A percentile compares a stretch with the other conserved stretches of the same genome.
phyloP scores from a whole-genome alignment of 2,888 invertebrate genomes.

The Venusia cambrica region DNA sequence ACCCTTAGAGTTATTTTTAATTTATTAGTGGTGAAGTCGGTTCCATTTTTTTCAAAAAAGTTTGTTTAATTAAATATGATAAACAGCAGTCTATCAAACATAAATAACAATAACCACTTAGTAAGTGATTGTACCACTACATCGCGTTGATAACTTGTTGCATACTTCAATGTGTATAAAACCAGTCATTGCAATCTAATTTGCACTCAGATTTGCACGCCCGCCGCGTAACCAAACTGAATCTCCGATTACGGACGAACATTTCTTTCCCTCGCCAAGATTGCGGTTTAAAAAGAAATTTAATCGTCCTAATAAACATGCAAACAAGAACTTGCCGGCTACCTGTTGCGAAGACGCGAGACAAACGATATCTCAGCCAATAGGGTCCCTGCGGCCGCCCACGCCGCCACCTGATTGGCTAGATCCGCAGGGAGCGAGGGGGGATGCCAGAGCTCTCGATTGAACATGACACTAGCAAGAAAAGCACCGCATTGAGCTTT shows the following conservation, averaged over 20 bases:
- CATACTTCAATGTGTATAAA: slow-evolving; percentile 16
- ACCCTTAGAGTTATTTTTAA: too few relatives aligned
- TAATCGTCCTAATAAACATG: slow-evolving; percentile 79
- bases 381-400: slow-evolving; percentile 69
- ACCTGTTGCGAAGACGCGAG: slow-evolving; percentile 81
- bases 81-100: neutral
- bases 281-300: slow-evolving; percentile 72
- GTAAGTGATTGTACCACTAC: too few relatives aligned
- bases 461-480: slow-evolving; percentile 73
- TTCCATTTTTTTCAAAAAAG: too few relatives aligned
- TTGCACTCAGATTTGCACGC: slow-evolving; percentile 36
- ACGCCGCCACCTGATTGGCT: slow-evolving; percentile 64
- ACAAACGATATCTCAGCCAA: slow-evolving; percentile 66
- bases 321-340: slow-evolving; percentile 72
- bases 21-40: too few relatives aligned
- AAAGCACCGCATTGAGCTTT: slow-evolving; percentile 79
- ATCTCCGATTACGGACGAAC: slow-evolving; percentile 51
- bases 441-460: slow-evolving; percentile 52
- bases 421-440: slow-evolving; percentile 46
- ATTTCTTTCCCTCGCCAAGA: slow-evolving; percentile 56
- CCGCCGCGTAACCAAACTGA: slow-evolving; percentile 46
- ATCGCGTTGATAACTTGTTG: too few relatives aligned
- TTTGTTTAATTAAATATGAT: slow-evolving; percentile 3
- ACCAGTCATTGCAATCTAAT: slow-evolving; percentile 33
- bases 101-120: too few relatives aligned